A percentile compares a stretch with the other conserved stretches of the same genome.
These are phyloP conservation scores for Drosophila tripunctata DNA, from an alignment of 2,888 invertebrate genomes.

Conservation along the genomic window DNA sequence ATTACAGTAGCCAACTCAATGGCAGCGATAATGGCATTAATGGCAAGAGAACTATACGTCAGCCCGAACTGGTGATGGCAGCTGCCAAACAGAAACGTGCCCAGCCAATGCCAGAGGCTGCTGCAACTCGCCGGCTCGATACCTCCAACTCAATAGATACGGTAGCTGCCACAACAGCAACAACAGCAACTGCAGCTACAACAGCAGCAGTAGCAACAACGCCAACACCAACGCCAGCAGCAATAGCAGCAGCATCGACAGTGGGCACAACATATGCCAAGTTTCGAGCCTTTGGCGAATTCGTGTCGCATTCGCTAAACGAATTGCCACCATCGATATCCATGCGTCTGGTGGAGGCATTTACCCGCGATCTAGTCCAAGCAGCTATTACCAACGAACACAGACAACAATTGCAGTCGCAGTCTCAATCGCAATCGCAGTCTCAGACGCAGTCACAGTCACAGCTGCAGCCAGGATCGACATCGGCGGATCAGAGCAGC, in stretches of 20 bases:
- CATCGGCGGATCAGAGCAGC: constrained; percentile 42
- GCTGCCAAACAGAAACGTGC: constrained; percentile 38
- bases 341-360: constrained; percentile 81
- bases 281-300: constrained; percentile 82
- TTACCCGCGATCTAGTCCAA: constrained; percentile 82
- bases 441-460: neutral
- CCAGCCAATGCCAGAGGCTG: constrained; percentile 7
- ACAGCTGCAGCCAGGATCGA: constrained; percentile 15
- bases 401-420: neutral
- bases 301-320: constrained; percentile 81
- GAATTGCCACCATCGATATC: constrained; percentile 81
- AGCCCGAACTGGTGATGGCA: constrained; percentile 44
- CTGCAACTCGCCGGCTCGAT: constrained; percentile 13
- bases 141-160: constrained; percentile 1
- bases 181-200: neutral
- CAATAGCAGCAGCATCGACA: neutral
- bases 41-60: constrained; percentile 31
- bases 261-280: constrained; percentile 44
- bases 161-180: no score
- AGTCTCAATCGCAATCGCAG: neutral
- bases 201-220: neutral
- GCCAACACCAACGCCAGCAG: neutral
- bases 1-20: constrained; percentile 23
- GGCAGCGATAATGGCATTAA: constrained; percentile 37
- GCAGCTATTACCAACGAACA: constrained; percentile 61